phyloP scores from a whole-genome alignment of 2,888 invertebrate genomes.

The Pecten maximus region DNA sequence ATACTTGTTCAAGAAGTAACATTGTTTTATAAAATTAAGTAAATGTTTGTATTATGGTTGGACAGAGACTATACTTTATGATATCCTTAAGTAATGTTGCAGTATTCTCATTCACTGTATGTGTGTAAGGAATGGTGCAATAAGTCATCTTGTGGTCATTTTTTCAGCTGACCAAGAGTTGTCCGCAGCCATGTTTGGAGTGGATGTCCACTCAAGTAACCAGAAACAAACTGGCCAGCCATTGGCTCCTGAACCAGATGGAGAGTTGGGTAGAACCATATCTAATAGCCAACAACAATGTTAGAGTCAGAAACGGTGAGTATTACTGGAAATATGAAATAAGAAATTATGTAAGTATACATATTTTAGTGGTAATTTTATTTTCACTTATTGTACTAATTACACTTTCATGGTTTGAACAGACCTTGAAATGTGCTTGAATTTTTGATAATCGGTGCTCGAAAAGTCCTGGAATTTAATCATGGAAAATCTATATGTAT shows the following conservation, averaged over 20 bases:
- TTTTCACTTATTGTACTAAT: no score
- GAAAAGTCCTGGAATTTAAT: no score
- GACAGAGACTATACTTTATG: no score
- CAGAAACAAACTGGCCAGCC: conserved; percentile 93
- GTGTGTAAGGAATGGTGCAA: background rate
- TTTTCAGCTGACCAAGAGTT: conserved; percentile 88
- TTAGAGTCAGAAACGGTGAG: conserved; percentile 91
- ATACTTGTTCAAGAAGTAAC: background rate
- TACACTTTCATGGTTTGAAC: no score
- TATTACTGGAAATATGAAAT: background rate
- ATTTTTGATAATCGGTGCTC: no score
- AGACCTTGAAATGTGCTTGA: no score
- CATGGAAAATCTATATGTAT: no score
- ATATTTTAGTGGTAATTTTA: no score
- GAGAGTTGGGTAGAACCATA: conserved; percentile 96
- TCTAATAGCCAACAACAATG: conserved; percentile 92
- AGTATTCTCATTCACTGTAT: background rate
- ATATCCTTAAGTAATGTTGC: background rate
- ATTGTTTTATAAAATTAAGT: background rate
- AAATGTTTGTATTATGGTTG: background rate
- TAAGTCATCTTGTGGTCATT: conserved; percentile 9
- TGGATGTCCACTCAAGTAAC: conserved; percentile 89
- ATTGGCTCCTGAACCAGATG: conserved; percentile 95
- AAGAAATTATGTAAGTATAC: no score
- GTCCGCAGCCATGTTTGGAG: conserved; percentile 95